Percentiles rank a stretch among this genome's conserved stretches.
Evolutionary conservation across 2,797 vertebrate genomes (phyloP).

Genomic region (Nyctalus aviator): DNA sequence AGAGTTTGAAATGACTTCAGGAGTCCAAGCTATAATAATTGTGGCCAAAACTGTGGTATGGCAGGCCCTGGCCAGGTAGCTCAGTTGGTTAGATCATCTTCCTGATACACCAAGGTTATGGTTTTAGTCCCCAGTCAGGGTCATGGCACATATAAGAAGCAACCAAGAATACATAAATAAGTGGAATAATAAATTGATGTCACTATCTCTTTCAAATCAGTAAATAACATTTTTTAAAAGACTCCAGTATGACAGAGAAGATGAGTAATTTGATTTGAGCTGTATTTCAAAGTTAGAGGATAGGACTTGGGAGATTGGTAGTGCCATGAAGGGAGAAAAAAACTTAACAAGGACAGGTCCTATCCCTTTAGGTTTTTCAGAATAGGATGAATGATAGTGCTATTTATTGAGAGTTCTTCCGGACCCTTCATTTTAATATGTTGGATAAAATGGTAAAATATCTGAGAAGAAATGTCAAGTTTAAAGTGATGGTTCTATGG

Average conservation of each 20-base stretch:
- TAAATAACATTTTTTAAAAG: not conserved
- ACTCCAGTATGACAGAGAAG: not conserved
- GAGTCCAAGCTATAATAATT: not conserved
- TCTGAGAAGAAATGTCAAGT: conserved; percentile 46
- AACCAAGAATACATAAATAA: not conserved
- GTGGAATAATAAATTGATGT: not conserved
- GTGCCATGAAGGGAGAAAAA: not conserved
- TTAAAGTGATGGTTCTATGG: not conserved
- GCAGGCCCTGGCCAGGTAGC: not conserved
- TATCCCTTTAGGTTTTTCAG: not conserved
- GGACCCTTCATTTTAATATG: not conserved
- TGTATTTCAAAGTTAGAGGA: not conserved
- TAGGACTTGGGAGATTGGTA: not conserved
- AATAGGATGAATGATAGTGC: not conserved
- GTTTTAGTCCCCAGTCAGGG: too few relatives aligned
- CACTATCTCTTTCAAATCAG: not conserved
- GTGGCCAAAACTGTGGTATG: not conserved
- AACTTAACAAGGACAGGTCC: not conserved
- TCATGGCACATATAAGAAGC: not conserved
- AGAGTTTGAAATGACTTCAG: not conserved
- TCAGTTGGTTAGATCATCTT: too few relatives aligned
- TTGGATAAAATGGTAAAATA: not conserved
- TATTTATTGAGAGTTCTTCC: not conserved
- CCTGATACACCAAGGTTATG: too few relatives aligned
- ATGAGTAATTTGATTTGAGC: not conserved